Percentiles rank a stretch among this genome's conserved stretches.
Evolutionary conservation across 2,113 vertebrate genomes (phyloP).

Genomic region (Sterrhoptilus dennistouni): DNA sequence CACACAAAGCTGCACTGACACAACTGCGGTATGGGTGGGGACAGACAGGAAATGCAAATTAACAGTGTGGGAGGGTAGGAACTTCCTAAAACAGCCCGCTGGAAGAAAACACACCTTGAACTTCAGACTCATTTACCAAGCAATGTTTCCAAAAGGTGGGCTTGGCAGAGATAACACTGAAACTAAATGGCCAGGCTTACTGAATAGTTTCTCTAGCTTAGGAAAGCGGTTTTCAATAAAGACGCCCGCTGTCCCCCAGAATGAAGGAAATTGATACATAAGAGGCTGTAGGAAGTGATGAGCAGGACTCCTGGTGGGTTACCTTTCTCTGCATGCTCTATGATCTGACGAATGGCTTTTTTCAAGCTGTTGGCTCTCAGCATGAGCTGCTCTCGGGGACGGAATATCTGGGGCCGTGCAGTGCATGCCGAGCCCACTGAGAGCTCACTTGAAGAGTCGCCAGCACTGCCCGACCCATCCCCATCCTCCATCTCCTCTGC

Average conservation of each 20-base stretch:
- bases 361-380: conserved; percentile 96
- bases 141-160: not conserved
- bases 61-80: not conserved
- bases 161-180: not conserved
- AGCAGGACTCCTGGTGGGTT: not conserved
- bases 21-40: not conserved
- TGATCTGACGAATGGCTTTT: conserved; percentile 96
- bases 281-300: not conserved
- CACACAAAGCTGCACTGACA: conserved; percentile 5
- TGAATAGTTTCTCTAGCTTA: not conserved
- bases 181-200: not conserved
- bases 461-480: conserved; percentile 66
- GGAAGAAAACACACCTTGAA: not conserved
- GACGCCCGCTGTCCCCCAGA: not conserved
- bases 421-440: conserved; percentile 66
- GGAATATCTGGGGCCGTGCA: conserved; percentile 83
- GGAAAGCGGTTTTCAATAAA: not conserved
- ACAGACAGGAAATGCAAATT: conserved; percentile 17
- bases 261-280: not conserved
- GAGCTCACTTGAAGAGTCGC: conserved; percentile 51
- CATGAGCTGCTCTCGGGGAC: conserved; percentile 95
- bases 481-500: conserved; percentile 88
- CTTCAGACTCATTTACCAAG: not conserved
- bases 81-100: not conserved
- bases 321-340: conserved; percentile 97